These are phyloP conservation scores for Brotula barbata DNA, from an alignment of 2,797 vertebrate genomes.

Conservation along the genomic window DNA sequence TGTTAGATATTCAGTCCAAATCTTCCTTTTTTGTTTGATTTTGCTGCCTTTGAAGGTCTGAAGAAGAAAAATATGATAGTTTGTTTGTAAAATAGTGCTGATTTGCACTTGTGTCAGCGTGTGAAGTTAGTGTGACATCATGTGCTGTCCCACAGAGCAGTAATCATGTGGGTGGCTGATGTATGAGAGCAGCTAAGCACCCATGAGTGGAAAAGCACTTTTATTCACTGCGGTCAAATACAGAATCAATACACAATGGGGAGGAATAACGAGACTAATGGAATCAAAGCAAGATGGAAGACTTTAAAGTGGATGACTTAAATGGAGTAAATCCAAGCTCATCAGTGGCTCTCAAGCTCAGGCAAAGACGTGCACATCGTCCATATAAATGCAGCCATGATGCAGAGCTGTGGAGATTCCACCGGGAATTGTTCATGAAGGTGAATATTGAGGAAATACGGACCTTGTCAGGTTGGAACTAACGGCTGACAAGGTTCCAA, in stretches of 20 bases:
- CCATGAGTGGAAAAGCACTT: neutral
- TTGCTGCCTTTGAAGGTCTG: neutral
- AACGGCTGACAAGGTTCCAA: too few relatives aligned
- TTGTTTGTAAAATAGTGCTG: too few relatives aligned
- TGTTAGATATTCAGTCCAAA: neutral
- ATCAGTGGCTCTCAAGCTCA: neutral
- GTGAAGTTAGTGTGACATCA: neutral
- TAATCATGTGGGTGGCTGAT: neutral
- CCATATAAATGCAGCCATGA: neutral
- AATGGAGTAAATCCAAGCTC: neutral
- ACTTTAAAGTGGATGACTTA: neutral
- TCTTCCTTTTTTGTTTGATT: neutral
- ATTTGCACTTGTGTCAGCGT: neutral
- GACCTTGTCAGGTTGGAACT: too few relatives aligned
- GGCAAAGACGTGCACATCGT: neutral
- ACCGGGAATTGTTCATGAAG: too few relatives aligned
- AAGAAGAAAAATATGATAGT: too few relatives aligned
- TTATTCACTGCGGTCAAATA: neutral
- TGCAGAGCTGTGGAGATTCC: neutral
- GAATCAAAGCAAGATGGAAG: neutral
- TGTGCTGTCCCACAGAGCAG: neutral
- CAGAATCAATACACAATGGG: neutral
- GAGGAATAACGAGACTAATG: neutral
- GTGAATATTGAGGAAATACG: too few relatives aligned
- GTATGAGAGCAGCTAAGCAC: neutral